Evolutionary conservation across 2,888 invertebrate genomes (phyloP).

Genomic region (Lithophane leautieri): DNA sequence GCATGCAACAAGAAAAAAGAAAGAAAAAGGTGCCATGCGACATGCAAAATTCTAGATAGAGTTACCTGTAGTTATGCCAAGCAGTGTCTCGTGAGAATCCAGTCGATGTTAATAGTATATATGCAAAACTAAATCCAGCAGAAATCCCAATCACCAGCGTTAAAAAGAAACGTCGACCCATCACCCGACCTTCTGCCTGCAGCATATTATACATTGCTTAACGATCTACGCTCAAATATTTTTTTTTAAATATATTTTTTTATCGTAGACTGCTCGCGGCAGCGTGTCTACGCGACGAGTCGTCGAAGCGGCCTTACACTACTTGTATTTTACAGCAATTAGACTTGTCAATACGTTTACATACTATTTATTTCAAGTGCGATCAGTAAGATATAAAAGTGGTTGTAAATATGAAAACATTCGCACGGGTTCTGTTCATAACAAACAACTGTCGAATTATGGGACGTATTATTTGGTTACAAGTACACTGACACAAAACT

Average conservation of each 20-base stretch:
- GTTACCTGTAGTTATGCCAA: conserved; percentile 88
- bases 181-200: conserved; percentile 88
- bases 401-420: conserved; percentile 37
- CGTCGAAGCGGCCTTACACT: conserved; percentile 57
- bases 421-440: conserved; percentile 44
- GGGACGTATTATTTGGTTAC: conserved; percentile 41
- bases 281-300: conserved; percentile 60
- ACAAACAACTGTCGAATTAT: conserved; percentile 54
- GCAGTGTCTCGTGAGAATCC: conserved; percentile 87
- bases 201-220: conserved; percentile 68
- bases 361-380: conserved; percentile 48
- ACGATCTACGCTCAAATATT: conserved; percentile 57
- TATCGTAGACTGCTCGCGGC: conserved; percentile 38
- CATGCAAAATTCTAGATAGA: conserved; percentile 72
- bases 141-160: conserved; percentile 93
- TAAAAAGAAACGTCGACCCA: conserved; percentile 93
- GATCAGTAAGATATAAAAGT: conserved; percentile 48
- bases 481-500: conserved; percentile 14
- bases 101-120: conserved; percentile 91
- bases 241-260: conserved; percentile 39
- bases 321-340: conserved; percentile 56
- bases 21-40: conserved; percentile 58
- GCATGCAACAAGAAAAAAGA: conserved; percentile 40
- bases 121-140: conserved; percentile 94
- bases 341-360: conserved; percentile 55